These are phyloP conservation scores for Rattus rattus DNA, from an alignment of 2,113 vertebrate species.

Conservation along the genomic window DNA sequence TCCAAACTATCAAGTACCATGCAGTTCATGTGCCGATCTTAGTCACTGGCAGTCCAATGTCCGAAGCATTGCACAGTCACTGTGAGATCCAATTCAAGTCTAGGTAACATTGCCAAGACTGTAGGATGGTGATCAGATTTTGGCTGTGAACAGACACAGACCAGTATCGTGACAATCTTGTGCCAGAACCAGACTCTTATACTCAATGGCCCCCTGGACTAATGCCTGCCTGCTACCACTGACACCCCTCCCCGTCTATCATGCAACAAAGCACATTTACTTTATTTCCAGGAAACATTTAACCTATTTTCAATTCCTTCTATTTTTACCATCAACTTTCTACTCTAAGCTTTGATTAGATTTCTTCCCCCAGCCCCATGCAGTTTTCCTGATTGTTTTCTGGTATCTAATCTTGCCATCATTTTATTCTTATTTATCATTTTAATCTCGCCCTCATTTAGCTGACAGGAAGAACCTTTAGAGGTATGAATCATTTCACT, in stretches of 20 bases:
- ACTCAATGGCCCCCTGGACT: neutral
- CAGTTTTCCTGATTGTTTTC: neutral
- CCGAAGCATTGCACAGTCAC: neutral
- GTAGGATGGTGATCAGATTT: rapidly evolving
- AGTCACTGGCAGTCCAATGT: neutral
- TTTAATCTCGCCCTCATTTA: neutral
- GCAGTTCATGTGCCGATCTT: neutral
- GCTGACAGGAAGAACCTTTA: neutral
- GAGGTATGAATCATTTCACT: neutral
- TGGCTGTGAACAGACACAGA: neutral
- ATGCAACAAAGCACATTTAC: neutral
- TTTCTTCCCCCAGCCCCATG: neutral
- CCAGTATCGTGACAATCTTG: neutral
- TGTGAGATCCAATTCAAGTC: neutral
- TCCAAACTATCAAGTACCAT: rapidly evolving
- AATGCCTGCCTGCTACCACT: too few relatives aligned
- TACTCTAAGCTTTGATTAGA: neutral
- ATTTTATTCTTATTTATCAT: neutral
- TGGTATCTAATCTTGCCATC: neutral
- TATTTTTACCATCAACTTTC: neutral
- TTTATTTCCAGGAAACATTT: neutral
- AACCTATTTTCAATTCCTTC: neutral
- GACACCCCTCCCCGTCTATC: rapidly evolving
- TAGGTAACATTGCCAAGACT: neutral
- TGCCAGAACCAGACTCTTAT: neutral